phyloP scores from a whole-genome alignment of 2,797 vertebrate genomes.

The Sitta carolinensis region DNA sequence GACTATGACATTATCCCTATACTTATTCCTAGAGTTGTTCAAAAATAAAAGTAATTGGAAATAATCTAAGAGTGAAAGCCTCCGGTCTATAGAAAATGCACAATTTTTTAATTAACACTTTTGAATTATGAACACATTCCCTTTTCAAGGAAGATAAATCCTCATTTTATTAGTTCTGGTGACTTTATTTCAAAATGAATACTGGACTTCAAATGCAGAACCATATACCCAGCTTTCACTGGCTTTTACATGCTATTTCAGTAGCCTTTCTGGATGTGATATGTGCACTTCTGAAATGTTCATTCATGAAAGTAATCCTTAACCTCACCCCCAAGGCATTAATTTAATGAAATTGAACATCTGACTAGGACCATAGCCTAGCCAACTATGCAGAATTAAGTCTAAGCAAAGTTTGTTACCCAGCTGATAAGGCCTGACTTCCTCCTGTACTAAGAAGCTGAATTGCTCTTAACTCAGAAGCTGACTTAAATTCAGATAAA shows the following conservation, averaged over 20 bases:
- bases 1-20: neutral
- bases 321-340: neutral
- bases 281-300: neutral
- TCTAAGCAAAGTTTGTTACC: neutral
- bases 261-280: neutral
- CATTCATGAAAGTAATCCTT: neutral
- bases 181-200: neutral
- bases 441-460: neutral
- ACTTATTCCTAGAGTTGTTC: neutral
- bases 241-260: neutral
- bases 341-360: neutral
- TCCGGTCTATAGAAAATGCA: neutral
- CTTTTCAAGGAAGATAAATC: neutral
- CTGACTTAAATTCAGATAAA: slow-evolving; percentile 20
- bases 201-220: neutral
- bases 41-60: neutral
- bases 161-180: neutral
- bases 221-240: neutral
- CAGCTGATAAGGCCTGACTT: neutral
- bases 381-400: neutral
- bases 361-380: neutral
- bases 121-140: neutral
- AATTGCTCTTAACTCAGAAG: neutral
- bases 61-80: neutral
- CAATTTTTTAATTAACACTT: neutral